phyloP scores from a whole-genome alignment of 64 coral and sea anemone genomes.

The Astreopora myriophthalma region DNA sequence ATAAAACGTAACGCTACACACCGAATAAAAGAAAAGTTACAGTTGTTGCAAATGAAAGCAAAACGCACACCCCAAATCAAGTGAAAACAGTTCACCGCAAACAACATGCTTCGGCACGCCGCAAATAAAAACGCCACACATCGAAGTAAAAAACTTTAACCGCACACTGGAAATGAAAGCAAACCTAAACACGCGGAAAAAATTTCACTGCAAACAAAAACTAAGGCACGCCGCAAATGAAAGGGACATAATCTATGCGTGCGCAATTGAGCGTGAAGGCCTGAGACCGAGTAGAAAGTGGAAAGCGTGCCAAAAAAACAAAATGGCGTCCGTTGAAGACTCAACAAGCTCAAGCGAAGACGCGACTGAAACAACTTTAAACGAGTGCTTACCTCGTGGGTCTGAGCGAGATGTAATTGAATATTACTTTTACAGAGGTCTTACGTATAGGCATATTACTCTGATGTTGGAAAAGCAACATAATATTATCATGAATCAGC shows the following conservation, averaged over 20 bases:
- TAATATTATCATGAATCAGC: too few species aligned
- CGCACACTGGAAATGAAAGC: background rate
- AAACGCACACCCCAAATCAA: background rate
- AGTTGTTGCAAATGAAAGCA: background rate
- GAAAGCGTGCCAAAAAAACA: background rate
- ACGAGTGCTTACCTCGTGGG: background rate
- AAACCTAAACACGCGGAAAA: background rate
- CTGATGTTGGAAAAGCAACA: background rate
- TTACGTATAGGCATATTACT: background rate
- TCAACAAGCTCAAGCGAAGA: background rate
- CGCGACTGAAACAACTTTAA: background rate
- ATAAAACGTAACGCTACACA: background rate
- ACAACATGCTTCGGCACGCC: background rate
- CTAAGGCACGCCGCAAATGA: background rate
- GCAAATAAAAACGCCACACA: background rate
- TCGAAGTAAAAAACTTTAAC: background rate
- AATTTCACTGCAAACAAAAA: constrained; percentile 20
- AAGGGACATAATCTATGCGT: background rate
- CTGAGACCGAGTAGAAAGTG: background rate
- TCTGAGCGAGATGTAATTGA: background rate
- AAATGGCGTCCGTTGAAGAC: background rate
- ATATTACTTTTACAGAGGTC: constrained; percentile 2
- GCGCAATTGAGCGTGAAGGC: constrained; percentile 25
- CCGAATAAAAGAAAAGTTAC: background rate
- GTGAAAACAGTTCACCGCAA: background rate